Evolutionary conservation across 30 jellyfish, hydroid and myxozoan genomes (phyloP).

Genomic region (Phacellophora camtschatica): DNA sequence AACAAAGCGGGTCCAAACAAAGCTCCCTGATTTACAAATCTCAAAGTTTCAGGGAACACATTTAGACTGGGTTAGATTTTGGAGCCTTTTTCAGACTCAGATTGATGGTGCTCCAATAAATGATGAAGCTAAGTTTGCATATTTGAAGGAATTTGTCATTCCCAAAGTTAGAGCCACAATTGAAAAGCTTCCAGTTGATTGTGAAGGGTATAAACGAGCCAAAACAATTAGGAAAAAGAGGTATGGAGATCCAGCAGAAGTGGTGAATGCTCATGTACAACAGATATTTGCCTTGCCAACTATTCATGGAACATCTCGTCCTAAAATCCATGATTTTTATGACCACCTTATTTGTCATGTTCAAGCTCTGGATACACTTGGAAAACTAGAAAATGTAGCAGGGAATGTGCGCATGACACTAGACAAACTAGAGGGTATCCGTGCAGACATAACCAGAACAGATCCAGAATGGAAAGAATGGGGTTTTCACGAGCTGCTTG

Average conservation of each 20-base stretch:
- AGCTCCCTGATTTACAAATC: slow-evolving; percentile 36
- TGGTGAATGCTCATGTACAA: slow-evolving; percentile 58
- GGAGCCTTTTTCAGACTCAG: slow-evolving; percentile 53
- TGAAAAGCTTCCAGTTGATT: slow-evolving; percentile 40
- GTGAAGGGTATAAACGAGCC: slow-evolving; percentile 56
- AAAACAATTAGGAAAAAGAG: slow-evolving; percentile 19
- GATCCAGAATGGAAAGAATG: slow-evolving; percentile 62
- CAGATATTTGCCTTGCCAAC: slow-evolving; percentile 43
- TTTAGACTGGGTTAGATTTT: slow-evolving; percentile 60
- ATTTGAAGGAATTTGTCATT: slow-evolving; percentile 41
- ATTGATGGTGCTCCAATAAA: slow-evolving; percentile 26
- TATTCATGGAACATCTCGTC: slow-evolving; percentile 17
- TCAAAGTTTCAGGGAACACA: slow-evolving; percentile 59
- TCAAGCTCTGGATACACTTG: slow-evolving; percentile 60
- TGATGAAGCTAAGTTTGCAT: slow-evolving; percentile 34
- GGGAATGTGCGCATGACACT: slow-evolving; percentile 61
- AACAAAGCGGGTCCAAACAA: slow-evolving; percentile 16
- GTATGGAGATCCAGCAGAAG: slow-evolving; percentile 52
- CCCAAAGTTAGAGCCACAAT: slow-evolving; percentile 33
- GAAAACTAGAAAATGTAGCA: slow-evolving; percentile 29
- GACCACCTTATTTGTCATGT: slow-evolving; percentile 56
- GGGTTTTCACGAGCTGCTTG: slow-evolving; percentile 55
- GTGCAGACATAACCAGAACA: slow-evolving; percentile 42
- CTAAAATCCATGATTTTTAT: slow-evolving; percentile 52
- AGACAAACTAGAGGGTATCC: slow-evolving; percentile 49